These are phyloP conservation scores for Saguinus midas DNA, from an alignment of 2,113 vertebrate genomes.

Conservation along the genomic window DNA sequence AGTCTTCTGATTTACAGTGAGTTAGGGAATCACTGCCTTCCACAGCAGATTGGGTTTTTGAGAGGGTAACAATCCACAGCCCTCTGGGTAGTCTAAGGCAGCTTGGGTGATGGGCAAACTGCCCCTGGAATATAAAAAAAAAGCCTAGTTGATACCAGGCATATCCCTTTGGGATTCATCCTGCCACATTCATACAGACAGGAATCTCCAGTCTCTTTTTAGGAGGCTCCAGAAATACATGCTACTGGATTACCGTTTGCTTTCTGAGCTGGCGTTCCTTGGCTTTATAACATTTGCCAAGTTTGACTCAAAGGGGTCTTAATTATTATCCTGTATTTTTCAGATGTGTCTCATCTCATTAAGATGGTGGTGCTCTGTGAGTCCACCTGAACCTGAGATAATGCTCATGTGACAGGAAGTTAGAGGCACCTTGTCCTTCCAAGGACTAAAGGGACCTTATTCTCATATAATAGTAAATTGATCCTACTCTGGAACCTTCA, in stretches of 20 bases:
- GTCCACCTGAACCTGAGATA: neutral
- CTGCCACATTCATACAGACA: neutral
- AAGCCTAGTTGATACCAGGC: neutral
- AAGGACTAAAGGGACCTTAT: neutral
- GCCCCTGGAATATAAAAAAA: neutral
- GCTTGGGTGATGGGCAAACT: neutral
- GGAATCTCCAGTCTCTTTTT: neutral
- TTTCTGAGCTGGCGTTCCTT: neutral
- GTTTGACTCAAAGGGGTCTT: neutral
- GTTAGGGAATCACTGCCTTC: neutral
- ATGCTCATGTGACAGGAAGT: neutral
- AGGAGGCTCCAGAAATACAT: neutral
- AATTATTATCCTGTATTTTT: neutral
- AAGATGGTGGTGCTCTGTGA: neutral
- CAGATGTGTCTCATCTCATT: neutral
- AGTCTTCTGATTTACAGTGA: slow-evolving; percentile 33
- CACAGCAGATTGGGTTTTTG: slow-evolving; percentile 8
- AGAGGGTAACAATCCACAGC: neutral
- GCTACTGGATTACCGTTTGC: neutral
- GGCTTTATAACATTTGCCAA: neutral
- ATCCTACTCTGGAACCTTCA: neutral
- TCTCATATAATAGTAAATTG: neutral
- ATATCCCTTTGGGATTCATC: neutral
- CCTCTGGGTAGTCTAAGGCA: neutral
- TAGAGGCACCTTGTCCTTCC: neutral